Evolutionary conservation across 2,888 invertebrate genomes (phyloP).

Genomic region (Nymphalis c-album): DNA sequence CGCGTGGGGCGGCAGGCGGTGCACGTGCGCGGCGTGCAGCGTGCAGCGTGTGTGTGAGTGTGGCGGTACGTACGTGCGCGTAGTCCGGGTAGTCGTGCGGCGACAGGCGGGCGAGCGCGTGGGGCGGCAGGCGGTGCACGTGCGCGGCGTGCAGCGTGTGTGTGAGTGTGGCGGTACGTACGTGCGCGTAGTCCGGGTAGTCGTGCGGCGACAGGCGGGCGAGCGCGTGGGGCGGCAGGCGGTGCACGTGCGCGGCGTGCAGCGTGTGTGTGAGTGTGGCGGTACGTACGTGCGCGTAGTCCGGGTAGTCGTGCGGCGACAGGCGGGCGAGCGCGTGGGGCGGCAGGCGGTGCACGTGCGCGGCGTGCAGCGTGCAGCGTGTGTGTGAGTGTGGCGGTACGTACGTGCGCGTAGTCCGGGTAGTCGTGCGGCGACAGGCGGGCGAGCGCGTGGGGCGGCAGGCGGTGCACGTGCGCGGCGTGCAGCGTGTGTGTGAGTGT

Average conservation of each 20-base stretch:
- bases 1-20: conserved; percentile 84
- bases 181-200: conserved; percentile 94
- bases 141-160: conserved; percentile 87
- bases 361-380: conserved; percentile 85
- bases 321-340: conserved; percentile 84
- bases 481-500: conserved; percentile 75
- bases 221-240: conserved; percentile 83
- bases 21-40: conserved; percentile 88
- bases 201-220: conserved; percentile 86
- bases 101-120: conserved; percentile 84
- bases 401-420: conserved; percentile 91
- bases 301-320: conserved; percentile 89
- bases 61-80: conserved; percentile 81
- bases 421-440: conserved; percentile 87
- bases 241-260: conserved; percentile 88
- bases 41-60: too few relatives aligned
- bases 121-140: conserved; percentile 85
- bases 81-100: conserved; percentile 92
- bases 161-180: conserved; percentile 48
- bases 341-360: conserved; percentile 88
- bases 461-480: conserved; percentile 88
- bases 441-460: conserved; percentile 83
- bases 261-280: conserved; percentile 65
- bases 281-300: conserved; percentile 86
- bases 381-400: conserved; percentile 8